Conservation (phyloP, 2,113 vertebrate species). For the Indicator maculatus region DNA sequence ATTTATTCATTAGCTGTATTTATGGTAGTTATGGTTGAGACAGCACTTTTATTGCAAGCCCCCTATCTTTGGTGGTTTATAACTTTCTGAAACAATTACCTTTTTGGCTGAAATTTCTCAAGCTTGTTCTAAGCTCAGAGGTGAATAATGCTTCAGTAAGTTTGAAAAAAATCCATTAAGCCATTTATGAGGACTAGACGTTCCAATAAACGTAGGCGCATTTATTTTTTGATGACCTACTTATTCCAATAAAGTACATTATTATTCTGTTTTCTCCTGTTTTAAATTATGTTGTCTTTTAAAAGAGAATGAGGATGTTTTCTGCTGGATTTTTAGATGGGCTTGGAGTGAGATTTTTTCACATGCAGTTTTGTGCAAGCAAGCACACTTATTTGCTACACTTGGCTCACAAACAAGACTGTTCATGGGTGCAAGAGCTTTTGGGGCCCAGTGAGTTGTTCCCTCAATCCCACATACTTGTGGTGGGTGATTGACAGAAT, state of each 20-base stretch:
- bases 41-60: slow-evolving; percentile 66
- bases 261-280: slow-evolving; percentile 65
- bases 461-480: background rate
- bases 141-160: slow-evolving; percentile 71
- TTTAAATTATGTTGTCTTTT: slow-evolving; percentile 63
- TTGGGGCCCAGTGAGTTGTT: background rate
- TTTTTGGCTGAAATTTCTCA: slow-evolving; percentile 74
- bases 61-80: slow-evolving; percentile 73
- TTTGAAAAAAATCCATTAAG: slow-evolving; percentile 70
- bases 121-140: slow-evolving; percentile 68
- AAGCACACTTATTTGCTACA: background rate
- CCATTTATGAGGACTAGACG: slow-evolving; percentile 66
- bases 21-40: slow-evolving; percentile 73
- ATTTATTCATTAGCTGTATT: slow-evolving; percentile 73
- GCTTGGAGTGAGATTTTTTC: slow-evolving; percentile 2
- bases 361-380: background rate
- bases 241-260: slow-evolving; percentile 67
- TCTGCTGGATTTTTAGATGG: slow-evolving; percentile 22
- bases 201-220: slow-evolving; percentile 60
- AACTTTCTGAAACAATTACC: slow-evolving; percentile 74
- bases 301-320: slow-evolving; percentile 44
- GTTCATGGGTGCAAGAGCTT: background rate
- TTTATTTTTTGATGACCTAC: slow-evolving; percentile 74
- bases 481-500: background rate
- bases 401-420: background rate